Conservation (phyloP, 1,140 invertebrate genomes). For the Drosophila erecta region DNA sequence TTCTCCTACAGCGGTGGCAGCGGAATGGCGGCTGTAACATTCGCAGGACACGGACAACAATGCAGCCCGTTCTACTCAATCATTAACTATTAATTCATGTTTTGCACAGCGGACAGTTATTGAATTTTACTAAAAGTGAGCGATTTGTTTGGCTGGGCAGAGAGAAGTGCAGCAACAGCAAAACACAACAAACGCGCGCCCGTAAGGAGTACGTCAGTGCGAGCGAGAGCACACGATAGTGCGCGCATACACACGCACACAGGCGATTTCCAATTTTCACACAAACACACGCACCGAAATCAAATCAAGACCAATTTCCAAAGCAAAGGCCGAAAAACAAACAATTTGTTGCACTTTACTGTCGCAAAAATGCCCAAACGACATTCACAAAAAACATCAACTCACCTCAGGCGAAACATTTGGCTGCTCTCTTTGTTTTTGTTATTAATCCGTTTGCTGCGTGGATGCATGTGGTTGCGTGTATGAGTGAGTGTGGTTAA, state of each 20-base stretch:
- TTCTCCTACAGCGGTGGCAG: background rate
- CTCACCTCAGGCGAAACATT: constrained; percentile 72
- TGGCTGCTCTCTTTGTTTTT: constrained; percentile 53
- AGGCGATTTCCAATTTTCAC: constrained; percentile 53
- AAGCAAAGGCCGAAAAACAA: constrained; percentile 6
- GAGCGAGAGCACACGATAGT: constrained; percentile 71
- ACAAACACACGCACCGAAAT: constrained; percentile 32
- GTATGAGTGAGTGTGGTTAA: constrained; percentile 42
- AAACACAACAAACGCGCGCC: constrained; percentile 66
- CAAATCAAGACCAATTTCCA: constrained; percentile 45
- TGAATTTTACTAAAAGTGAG: constrained; percentile 34
- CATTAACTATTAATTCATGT: constrained; percentile 22
- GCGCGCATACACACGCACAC: constrained; percentile 27
- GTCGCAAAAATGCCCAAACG: background rate
- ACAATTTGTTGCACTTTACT: constrained; percentile 59
- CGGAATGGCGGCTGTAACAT: background rate
- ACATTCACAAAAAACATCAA: constrained; percentile 1
- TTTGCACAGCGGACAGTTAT: constrained; percentile 21
- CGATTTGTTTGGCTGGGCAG: constrained; percentile 39
- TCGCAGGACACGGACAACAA: background rate
- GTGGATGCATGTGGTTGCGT: constrained; percentile 59
- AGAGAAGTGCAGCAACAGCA: constrained; percentile 71
- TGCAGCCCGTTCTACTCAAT: background rate
- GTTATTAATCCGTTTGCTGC: constrained; percentile 58
- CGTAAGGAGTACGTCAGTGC: constrained; percentile 51